Base-by-base conservation (phyloP, 2,797 vertebrate species). In the Corythornis leucogaster region DNA sequence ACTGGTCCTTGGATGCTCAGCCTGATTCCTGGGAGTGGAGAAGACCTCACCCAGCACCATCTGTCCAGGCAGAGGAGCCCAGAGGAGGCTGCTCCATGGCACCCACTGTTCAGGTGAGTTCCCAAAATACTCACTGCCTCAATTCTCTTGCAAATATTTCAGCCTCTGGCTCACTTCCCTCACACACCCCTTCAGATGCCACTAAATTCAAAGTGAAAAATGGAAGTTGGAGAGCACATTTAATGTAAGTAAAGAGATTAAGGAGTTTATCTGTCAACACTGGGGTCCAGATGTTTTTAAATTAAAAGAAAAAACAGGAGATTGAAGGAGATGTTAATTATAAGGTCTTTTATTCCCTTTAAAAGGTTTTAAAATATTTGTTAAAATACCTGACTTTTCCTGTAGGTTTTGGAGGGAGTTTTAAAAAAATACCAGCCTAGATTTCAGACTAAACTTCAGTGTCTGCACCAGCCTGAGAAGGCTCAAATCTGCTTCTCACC, bases 221-320 rank as follows among this genome's bases (percentile, higher is more conserved):
- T 75, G 68, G 16, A 54, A 75, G 63, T 95, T 93, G 80, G 85
- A 95, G 73, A 92, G 86, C 46, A 53, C 66, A 79, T 81, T 92
- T 53, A 90, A 58, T 16, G 1, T 82, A 90, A 95, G 78, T 90
- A 88, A 95, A 93, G 90, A 96, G 92, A 96, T 96, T 96, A 95
- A 93, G 93, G 82, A 94, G 84, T 94, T 83, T 95, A 77, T 96
- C 96, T 96, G 95, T 96, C 96, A 97, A 96, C 96, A 87, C 95
- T 48, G 78, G 55, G 83, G 81, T 84, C 89, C 96, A 97, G 96
- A 94, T 97, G 95, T 79, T 93, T 90, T 93, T 80, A 82, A 95
- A 95, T 83, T 75, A 53, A 53, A 91, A 92, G 62, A 15, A 92
- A 95, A 95, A 95, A 58, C 77, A 93, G 71, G 48, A 86, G 92